These are phyloP conservation scores for Shargacucullia verbasci DNA, from an alignment of 2,888 invertebrate species.

Conservation along the genomic window DNA sequence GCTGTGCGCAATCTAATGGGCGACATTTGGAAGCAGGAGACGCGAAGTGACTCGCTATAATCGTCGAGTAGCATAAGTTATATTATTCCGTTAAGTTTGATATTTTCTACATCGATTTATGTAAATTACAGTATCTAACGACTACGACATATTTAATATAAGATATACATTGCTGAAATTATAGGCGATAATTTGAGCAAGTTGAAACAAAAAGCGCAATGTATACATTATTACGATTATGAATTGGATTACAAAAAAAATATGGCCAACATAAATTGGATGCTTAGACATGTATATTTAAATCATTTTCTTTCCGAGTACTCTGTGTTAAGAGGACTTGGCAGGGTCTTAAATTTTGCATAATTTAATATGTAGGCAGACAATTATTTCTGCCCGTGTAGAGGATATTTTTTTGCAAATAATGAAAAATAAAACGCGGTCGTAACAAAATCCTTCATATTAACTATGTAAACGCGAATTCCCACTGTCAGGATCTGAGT, in stretches of 20 bases:
- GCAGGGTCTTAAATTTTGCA: neutral
- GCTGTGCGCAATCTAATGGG: no score
- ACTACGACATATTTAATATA: neutral
- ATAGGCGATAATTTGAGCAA: neutral
- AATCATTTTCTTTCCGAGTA: neutral
- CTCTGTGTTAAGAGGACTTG: constrained; percentile 7
- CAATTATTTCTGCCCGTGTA: constrained; percentile 1
- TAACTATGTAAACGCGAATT: no score
- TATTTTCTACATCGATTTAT: constrained; percentile 3
- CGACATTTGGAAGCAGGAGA: no score
- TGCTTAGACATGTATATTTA: constrained; percentile 12
- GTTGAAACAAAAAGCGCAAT: constrained; percentile 1
- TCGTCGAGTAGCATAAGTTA: constrained; percentile 17
- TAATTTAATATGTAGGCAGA: constrained; percentile 4
- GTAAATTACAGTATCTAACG: constrained; percentile 9
- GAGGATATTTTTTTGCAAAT: neutral
- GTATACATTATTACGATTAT: neutral
- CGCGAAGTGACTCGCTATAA: no score
- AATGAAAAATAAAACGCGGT: neutral
- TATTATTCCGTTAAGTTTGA: constrained; percentile 16
- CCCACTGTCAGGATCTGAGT: no score
- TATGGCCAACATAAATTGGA: constrained; percentile 5
- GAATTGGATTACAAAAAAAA: constrained; percentile 28
- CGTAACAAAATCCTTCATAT: neutral
- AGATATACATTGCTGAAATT: constrained; percentile 6